These are phyloP conservation scores for Drosophila setosimentum DNA, from an alignment of 2,888 invertebrate genomes.

Conservation along the genomic window DNA sequence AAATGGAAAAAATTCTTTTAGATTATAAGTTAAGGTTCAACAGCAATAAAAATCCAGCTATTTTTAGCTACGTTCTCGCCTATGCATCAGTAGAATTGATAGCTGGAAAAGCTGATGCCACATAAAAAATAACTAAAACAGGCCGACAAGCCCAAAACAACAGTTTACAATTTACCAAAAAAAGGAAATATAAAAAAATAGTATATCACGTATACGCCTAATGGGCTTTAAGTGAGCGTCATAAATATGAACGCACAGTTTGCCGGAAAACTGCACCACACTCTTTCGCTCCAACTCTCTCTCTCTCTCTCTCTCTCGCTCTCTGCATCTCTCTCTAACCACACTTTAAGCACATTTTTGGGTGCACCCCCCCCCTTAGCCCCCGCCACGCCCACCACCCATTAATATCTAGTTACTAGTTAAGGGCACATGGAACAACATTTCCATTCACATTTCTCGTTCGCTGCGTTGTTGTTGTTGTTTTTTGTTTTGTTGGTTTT, in stretches of 20 bases:
- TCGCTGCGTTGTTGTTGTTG: constrained; percentile 28
- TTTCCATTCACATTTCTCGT: constrained; percentile 68
- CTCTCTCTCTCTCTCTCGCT: background rate
- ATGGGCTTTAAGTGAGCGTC: constrained; percentile 57
- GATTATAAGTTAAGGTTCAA: background rate
- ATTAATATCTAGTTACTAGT: constrained; percentile 30
- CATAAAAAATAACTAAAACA: constrained; percentile 2
- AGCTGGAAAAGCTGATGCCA: background rate
- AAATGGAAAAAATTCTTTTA: background rate
- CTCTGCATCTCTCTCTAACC: constrained; percentile 1
- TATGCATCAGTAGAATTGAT: background rate
- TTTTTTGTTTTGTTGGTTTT: background rate
- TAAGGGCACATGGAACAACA: constrained; percentile 60
- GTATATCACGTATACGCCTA: constrained; percentile 74
- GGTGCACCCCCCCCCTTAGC: constrained; percentile 5
- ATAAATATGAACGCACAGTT: constrained; percentile 49
- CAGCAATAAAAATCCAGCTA: background rate
- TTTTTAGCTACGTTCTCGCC: background rate
- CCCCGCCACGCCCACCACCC: background rate
- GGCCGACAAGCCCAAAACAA: background rate
- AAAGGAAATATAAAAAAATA: background rate
- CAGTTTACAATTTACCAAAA: background rate
- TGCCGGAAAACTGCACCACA: constrained; percentile 29
- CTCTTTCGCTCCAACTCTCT: constrained; percentile 1
- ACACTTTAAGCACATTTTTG: constrained; percentile 29